A percentile compares a stretch with the other conserved stretches of the same genome.
phyloP scores from a whole-genome alignment of 2,888 invertebrate genomes.

The Germaria angustata region DNA sequence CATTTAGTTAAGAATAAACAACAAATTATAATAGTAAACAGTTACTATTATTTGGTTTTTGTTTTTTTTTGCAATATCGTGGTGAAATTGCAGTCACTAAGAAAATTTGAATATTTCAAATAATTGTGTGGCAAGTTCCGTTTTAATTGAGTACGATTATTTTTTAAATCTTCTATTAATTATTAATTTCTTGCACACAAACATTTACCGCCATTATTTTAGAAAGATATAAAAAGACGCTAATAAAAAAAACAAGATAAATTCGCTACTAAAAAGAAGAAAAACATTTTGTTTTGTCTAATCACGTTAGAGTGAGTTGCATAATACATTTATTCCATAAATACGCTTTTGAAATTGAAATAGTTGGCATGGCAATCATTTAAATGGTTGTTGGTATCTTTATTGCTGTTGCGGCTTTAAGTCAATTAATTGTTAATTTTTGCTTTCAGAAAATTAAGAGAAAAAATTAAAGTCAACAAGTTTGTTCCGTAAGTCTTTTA shows the following conservation, averaged over 20 bases:
- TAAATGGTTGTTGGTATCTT: not conserved
- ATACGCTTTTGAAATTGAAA: not conserved
- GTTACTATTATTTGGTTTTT: too few species aligned
- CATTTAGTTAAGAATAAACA: too few species aligned
- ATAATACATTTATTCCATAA: slow-evolving; percentile 14
- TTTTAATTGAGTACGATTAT: slow-evolving; percentile 50
- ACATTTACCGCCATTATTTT: not conserved
- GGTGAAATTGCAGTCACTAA: not conserved
- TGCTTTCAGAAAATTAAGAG: not conserved
- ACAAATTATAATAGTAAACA: too few species aligned
- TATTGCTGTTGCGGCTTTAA: not conserved
- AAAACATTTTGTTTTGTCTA: slow-evolving; percentile 55
- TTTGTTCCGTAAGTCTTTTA: slow-evolving; percentile 32
- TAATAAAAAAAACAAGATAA: not conserved
- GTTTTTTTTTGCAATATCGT: not conserved
- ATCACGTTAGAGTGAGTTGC: slow-evolving; percentile 50
- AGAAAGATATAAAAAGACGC: not conserved
- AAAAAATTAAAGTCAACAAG: slow-evolving; percentile 2
- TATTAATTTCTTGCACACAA: slow-evolving; percentile 18
- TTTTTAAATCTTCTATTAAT: not conserved
- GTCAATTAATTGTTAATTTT: slow-evolving; percentile 8
- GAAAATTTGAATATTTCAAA: too few species aligned
- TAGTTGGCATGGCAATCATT: slow-evolving; percentile 42
- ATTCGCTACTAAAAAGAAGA: not conserved
- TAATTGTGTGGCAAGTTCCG: slow-evolving; percentile 24